phyloP scores from a whole-genome alignment of 2,888 invertebrate genomes.

The Sinopyrophorus schimmeli region DNA sequence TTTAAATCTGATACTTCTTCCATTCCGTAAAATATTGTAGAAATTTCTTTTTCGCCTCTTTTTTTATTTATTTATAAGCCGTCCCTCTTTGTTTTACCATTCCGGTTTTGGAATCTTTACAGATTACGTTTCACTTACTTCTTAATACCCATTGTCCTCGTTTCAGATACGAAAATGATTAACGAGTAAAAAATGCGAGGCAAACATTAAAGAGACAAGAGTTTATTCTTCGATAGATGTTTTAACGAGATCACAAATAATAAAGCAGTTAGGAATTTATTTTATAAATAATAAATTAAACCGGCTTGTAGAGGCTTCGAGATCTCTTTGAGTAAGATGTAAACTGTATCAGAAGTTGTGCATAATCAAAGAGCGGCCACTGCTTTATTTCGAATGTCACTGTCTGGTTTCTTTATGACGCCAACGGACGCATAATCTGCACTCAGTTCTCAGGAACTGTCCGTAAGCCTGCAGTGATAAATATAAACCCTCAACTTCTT shows the following conservation, averaged over 20 bases:
- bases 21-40: constrained; percentile 9
- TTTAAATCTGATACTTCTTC: constrained; percentile 6
- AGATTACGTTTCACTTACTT: background rate
- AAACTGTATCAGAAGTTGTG: constrained; percentile 43
- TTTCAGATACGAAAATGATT: background rate
- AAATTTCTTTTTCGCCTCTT: constrained; percentile 6
- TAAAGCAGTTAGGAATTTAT: constrained; percentile 23
- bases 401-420: constrained; percentile 49
- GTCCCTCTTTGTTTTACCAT: constrained; percentile 7
- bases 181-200: background rate
- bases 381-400: constrained; percentile 50
- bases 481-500: constrained; percentile 30
- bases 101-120: background rate
- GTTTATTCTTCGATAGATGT: constrained; percentile 1
- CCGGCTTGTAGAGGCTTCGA: constrained; percentile 22
- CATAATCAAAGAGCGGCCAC: constrained; percentile 45
- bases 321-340: constrained; percentile 44
- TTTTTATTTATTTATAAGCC: constrained; percentile 10
- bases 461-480: constrained; percentile 43
- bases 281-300: constrained; percentile 32
- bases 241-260: constrained; percentile 16
- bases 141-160: background rate
- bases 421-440: constrained; percentile 47
- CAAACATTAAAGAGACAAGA: background rate
- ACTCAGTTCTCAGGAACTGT: constrained; percentile 49